phyloP scores from a whole-genome alignment of 2,113 vertebrate genomes.

The Pheucticus melanocephalus region DNA sequence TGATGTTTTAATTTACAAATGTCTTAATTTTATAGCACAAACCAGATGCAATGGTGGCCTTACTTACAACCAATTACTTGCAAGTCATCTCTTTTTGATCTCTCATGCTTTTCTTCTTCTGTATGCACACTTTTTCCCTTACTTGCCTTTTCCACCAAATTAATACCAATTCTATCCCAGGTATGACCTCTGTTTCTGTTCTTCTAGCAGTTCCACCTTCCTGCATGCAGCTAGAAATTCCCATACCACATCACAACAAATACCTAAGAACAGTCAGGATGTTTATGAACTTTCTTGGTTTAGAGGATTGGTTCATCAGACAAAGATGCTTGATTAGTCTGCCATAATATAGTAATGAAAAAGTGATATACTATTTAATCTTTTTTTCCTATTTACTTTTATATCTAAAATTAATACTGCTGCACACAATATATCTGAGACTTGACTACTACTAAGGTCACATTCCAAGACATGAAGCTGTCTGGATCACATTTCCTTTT shows the following conservation, averaged over 20 bases:
- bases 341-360: not conserved
- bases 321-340: not conserved
- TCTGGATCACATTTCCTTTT: not conserved
- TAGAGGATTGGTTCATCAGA: not conserved
- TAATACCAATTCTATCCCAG: not conserved
- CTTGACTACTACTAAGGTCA: not conserved
- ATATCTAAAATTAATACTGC: not conserved
- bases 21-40: not conserved
- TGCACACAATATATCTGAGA: not conserved
- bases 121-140: not conserved
- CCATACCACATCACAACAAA: not conserved
- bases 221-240: not conserved
- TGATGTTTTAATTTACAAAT: not conserved
- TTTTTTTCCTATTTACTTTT: not conserved
- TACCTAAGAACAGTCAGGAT: not conserved
- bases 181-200: not conserved
- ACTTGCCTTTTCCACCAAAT: not conserved
- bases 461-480: not conserved
- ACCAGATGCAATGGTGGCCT: not conserved
- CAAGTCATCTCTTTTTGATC: not conserved
- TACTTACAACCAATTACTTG: not conserved
- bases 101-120: not conserved
- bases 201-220: not conserved
- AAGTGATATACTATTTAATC: not conserved
- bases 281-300: not conserved